phyloP scores from a whole-genome alignment of 2,797 vertebrate species.

The Rhinichthys osculus region DNA sequence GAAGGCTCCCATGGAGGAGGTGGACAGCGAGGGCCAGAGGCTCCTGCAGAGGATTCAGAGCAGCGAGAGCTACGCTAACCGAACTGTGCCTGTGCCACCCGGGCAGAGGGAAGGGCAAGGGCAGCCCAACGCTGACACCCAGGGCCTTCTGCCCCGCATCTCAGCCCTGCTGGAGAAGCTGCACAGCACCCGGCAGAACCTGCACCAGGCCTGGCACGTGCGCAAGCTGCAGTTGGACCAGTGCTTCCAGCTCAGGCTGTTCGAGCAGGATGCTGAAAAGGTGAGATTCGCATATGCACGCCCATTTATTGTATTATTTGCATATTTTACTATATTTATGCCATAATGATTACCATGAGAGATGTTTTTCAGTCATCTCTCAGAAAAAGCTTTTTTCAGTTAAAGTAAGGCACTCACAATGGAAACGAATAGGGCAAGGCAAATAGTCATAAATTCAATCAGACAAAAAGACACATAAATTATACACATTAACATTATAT shows the following conservation, averaged over 20 bases:
- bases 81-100: conserved; percentile 82
- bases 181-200: conserved; percentile 93
- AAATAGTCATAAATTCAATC: background rate
- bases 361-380: background rate
- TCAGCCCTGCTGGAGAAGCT: conserved; percentile 93
- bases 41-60: conserved; percentile 96
- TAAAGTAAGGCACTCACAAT: background rate
- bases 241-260: conserved; percentile 97
- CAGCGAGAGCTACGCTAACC: conserved; percentile 92
- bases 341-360: background rate
- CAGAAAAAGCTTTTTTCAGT: background rate
- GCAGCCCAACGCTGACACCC: conserved; percentile 89
- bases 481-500: background rate
- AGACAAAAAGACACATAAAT: background rate
- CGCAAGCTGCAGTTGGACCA: conserved; percentile 96
- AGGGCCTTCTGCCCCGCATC: conserved; percentile 93
- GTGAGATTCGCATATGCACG: conserved; percentile 70
- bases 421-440: background rate
- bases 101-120: conserved; percentile 58
- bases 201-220: conserved; percentile 97
- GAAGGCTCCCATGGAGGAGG: conserved; percentile 96
- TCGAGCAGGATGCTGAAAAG: conserved; percentile 99
- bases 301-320: background rate
- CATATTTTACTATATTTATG: background rate
- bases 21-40: conserved; percentile 95